These are phyloP conservation scores for Mellilla xanthometata DNA, from an alignment of 2,888 invertebrate species.

Conservation along the genomic window DNA sequence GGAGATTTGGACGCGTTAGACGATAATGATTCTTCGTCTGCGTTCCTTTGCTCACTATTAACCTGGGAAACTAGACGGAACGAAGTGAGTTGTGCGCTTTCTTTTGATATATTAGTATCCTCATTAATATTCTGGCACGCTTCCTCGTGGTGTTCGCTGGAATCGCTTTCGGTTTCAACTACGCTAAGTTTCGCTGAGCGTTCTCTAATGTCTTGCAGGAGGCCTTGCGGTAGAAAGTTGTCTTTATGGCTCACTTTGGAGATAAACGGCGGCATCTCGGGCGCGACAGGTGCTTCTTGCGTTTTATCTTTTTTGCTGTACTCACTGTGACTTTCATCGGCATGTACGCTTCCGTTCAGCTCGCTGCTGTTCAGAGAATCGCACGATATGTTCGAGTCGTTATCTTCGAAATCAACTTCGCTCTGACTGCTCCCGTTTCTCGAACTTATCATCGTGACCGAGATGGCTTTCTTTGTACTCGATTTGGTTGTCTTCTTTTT, in stretches of 20 bases:
- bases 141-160: conserved; percentile 56
- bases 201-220: conserved; percentile 87
- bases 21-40: conserved; percentile 52
- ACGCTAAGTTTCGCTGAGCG: conserved; percentile 80
- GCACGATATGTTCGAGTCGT: conserved; percentile 90
- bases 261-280: conserved; percentile 54
- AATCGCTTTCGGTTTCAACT: conserved; percentile 71
- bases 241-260: conserved; percentile 64
- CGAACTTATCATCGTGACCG: conserved; percentile 81
- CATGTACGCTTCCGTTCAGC: conserved; percentile 78
- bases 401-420: conserved; percentile 87
- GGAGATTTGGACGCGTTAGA: conserved; percentile 62
- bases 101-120: conserved; percentile 71
- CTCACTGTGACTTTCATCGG: conserved; percentile 74
- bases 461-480: conserved; percentile 76
- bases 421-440: conserved; percentile 84
- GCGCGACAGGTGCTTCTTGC: conserved; percentile 59
- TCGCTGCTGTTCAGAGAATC: conserved; percentile 91
- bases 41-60: conserved; percentile 64
- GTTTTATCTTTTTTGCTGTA: conserved; percentile 70
- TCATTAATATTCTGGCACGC: conserved; percentile 74
- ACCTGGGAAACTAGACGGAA: conserved; percentile 79
- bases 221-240: conserved; percentile 84
- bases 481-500: conserved; percentile 84
- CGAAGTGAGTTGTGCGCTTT: conserved; percentile 76